A percentile compares a stretch with the other conserved stretches of the same genome.
Evolutionary conservation across 2,797 vertebrate species (phyloP).

Genomic region (Chelidonichthys spinosus): DNA sequence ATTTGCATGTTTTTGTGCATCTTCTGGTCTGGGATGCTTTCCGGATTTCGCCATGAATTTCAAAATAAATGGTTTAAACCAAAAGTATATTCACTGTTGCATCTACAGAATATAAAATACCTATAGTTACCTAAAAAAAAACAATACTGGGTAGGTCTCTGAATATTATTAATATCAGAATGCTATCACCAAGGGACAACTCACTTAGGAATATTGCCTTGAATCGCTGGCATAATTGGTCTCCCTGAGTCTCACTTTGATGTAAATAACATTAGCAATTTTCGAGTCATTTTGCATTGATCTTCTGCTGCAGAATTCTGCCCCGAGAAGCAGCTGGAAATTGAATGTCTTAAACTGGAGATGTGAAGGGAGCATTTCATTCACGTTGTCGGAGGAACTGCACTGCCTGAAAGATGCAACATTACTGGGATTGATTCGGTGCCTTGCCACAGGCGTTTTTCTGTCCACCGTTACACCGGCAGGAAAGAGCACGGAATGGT

Average conservation of each 20-base stretch:
- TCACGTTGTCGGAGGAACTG: slow-evolving; percentile 63
- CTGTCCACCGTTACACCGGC: slow-evolving; percentile 31
- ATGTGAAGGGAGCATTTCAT: slow-evolving; percentile 70
- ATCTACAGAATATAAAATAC: slow-evolving; percentile 3
- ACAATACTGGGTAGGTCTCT: slow-evolving; percentile 19
- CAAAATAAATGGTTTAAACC: not conserved
- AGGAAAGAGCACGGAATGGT: slow-evolving; percentile 31
- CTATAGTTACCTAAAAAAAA: not conserved
- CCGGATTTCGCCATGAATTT: slow-evolving; percentile 2
- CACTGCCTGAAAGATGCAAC: slow-evolving; percentile 68
- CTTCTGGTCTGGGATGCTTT: slow-evolving; percentile 9
- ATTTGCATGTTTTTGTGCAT: slow-evolving; percentile 20
- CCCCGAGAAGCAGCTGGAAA: slow-evolving; percentile 74
- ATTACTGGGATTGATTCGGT: slow-evolving; percentile 73
- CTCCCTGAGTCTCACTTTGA: slow-evolving; percentile 80
- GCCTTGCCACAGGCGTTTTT: slow-evolving; percentile 62
- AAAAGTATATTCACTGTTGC: not conserved
- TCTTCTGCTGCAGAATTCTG: slow-evolving; percentile 69
- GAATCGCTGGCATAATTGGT: slow-evolving; percentile 76
- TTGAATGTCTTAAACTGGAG: slow-evolving; percentile 74
- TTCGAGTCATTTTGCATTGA: slow-evolving; percentile 79
- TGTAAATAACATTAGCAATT: slow-evolving; percentile 82
- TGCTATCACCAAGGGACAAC: slow-evolving; percentile 54
- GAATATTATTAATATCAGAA: slow-evolving; percentile 64
- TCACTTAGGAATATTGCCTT: slow-evolving; percentile 71